A percentile compares a stretch with the other conserved stretches of the same genome.
These are phyloP conservation scores for Platycnemis pennipes DNA, from an alignment of 2,888 invertebrate species.

Conservation along the genomic window DNA sequence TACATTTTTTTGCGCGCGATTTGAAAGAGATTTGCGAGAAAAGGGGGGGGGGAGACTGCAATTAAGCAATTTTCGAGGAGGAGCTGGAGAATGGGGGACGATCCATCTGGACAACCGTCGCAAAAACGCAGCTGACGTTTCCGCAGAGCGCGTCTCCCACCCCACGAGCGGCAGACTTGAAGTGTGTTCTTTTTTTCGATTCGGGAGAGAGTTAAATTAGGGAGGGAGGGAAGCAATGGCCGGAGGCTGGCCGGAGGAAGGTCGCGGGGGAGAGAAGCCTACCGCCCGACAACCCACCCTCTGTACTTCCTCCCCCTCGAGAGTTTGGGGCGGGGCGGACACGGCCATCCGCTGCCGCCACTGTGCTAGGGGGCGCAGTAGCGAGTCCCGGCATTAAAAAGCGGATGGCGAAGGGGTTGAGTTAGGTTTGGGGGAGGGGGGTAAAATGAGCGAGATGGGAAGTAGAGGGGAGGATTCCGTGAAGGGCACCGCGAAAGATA, in stretches of 20 bases:
- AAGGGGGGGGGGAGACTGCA: background rate
- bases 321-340: too few relatives aligned
- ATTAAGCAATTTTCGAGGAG: background rate
- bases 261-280: background rate
- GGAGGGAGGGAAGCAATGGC: background rate
- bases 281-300: background rate
- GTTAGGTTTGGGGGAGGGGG: background rate
- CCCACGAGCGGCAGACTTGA: background rate
- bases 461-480: constrained; percentile 8
- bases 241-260: background rate
- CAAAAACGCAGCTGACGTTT: constrained; percentile 26
- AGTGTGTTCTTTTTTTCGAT: background rate
- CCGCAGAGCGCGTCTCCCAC: background rate
- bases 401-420: background rate
- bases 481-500: constrained; percentile 38
- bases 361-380: background rate
- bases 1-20: background rate
- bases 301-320: too few relatives aligned
- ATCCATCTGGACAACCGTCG: constrained; percentile 26
- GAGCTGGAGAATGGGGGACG: background rate
- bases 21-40: constrained; percentile 31
- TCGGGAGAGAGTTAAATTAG: background rate
- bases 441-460: background rate
- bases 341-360: too few relatives aligned
- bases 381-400: background rate